Base-by-base conservation (phyloP, 92 coral and sea anemone genomes). In the Pocillopora meandrina region DNA sequence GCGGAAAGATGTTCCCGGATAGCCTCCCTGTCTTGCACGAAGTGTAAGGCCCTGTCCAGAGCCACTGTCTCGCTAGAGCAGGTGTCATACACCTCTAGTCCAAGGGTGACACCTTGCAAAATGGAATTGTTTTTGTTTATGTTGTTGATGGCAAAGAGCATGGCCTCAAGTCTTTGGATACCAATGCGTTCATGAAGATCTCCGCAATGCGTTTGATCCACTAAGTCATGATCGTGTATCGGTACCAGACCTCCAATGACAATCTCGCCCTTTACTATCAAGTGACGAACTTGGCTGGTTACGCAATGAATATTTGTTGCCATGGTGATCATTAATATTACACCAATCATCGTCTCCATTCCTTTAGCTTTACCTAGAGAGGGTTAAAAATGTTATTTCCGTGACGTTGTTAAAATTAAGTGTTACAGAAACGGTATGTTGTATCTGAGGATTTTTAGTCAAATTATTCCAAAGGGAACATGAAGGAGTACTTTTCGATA, bases 81-180 rank as follows among this genome's bases (percentile, higher is more conserved):
- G 20, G 98, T 94, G 56, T 96, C 98, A 76, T 88, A 92, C 1
- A 93, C 95, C 55, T 94, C 91, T 4, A 96, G 85, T 20, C 98
- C 98, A 17, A 96, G 94, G 3, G 88, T 90, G 69, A 96, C 86
- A 56, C 90, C 87, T 19, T 77, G 90, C 72, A 96, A 90, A 52
- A 93, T 67, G n/a, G 94, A 65, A 14, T 79, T 33, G 73, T 92
- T 86, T 2, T 88, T 77, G 87, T 94, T 96, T 80, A 96, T 86
- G 47, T 84, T 89, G 83, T 96, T 98, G 26, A 96, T 84, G 58
- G 98, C 95, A 79, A 85, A 94, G 49, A 94, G 79, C 90, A 96
- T 74, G 10, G 96, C 98, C 67, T 96, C 99, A 12, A 96, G 89
- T 71, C 99, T 90, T 76, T 96, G 99, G 70, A 96, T 92, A 1